Base-by-base conservation (phyloP, 2,888 invertebrate genomes). In the Margaritifera margaritifera region DNA sequence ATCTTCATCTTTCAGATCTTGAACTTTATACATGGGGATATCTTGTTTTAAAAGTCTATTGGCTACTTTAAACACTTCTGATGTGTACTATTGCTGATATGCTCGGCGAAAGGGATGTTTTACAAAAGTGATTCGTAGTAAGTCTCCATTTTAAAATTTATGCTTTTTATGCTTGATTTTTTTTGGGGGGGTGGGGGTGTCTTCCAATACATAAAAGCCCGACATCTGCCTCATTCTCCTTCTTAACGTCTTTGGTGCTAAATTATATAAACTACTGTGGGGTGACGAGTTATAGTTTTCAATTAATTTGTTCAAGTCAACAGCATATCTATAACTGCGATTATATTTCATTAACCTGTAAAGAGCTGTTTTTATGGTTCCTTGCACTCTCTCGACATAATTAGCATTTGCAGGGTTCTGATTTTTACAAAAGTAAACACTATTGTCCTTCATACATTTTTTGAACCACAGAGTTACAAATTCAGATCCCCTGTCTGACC, bases 261-360 rank as follows among this genome's bases (percentile, higher is more conserved):
- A 57, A 42, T 68, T 25, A n/a, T 69, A 64, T 42, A 75, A 66
- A 52, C 70, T 70, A 54, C 68, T 55, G 27, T 75, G 77, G 1
- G 75, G 73, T 25, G 68, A 69, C 20, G 64, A 51, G 51, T 77
- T 74, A 62, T 74, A 77, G 62, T 62, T 76, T 15, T 61, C 52
- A 2, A 72, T 19, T 53, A 18, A 53, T 20, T 19, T 53, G 18
- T 53, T 18, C 22, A 19, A 58, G 18, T 58, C 22, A 27, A 8
- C 60, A 8, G 20, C 8, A 59, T 59, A 59, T 24, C 8, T 25
- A 64, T 57, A 64, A 50, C 19, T 58, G 54, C 67, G 61, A n/a
- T 56, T 54, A 20, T 62, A 24, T 24, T 52, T 31, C 50, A 67
- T n/a, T 11, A 25, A 42, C 24, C 62, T 67, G 22, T 55, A 67